These are phyloP conservation scores for Pionites leucogaster DNA, from an alignment of 2,113 vertebrate species.

Conservation along the genomic window DNA sequence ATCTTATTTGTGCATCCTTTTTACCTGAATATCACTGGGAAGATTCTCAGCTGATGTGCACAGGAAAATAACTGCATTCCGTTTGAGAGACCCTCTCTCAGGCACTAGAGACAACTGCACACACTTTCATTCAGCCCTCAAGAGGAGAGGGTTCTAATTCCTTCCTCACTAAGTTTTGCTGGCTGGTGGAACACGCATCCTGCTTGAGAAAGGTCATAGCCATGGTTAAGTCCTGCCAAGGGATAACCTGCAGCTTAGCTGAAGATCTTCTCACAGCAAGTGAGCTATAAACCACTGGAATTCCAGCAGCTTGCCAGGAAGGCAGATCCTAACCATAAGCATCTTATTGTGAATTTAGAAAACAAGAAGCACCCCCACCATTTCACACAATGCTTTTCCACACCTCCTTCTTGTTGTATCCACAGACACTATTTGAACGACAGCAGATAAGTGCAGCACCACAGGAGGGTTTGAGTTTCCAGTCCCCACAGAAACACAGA, in stretches of 20 bases:
- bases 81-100: not conserved
- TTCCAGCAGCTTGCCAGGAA: not conserved
- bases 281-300: not conserved
- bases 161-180: not conserved
- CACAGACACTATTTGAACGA: not conserved
- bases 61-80: not conserved
- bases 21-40: not conserved
- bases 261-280: not conserved
- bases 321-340: not conserved
- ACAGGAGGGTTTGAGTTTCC: accelerated
- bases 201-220: not conserved
- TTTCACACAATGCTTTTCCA: not conserved
- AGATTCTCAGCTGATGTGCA: not conserved
- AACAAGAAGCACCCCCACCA: not conserved
- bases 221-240: not conserved
- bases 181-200: not conserved
- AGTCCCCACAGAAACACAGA: not conserved
- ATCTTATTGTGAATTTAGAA: not conserved
- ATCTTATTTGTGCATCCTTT: not conserved
- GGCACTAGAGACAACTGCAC: accelerated
- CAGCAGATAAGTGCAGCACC: not conserved
- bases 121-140: not conserved
- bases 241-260: not conserved
- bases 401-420: not conserved
- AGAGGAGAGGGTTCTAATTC: not conserved